Percentiles rank a stretch among this genome's conserved stretches.
Evolutionary conservation across 2,113 vertebrate species (phyloP).

Genomic region (Thryonomys swinderianus): DNA sequence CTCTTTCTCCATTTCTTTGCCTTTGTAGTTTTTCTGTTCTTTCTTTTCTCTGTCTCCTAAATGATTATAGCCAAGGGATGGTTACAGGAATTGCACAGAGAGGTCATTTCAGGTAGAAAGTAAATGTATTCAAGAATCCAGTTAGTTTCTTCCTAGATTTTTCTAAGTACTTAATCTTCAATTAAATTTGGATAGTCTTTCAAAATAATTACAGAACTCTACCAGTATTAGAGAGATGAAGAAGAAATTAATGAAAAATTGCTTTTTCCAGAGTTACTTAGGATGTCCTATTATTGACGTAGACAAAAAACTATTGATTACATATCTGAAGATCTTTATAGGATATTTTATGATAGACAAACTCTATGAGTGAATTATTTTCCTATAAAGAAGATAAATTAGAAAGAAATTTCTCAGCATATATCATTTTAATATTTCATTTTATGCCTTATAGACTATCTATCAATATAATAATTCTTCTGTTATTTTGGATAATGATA

Average conservation of each 20-base stretch:
- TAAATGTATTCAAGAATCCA: background rate
- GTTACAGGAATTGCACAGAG: background rate
- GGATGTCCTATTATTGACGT: slow-evolving; percentile 26
- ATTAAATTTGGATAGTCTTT: background rate
- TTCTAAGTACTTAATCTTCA: background rate
- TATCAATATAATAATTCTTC: slow-evolving; percentile 46
- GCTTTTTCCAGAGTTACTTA: slow-evolving; percentile 3
- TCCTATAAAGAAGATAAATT: slow-evolving; percentile 52
- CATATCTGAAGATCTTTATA: slow-evolving; percentile 24
- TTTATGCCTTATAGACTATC: slow-evolving; percentile 38
- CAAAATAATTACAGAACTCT: background rate
- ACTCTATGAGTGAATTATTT: slow-evolving; percentile 61
- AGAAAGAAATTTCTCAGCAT: background rate
- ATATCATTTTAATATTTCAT: slow-evolving; percentile 56
- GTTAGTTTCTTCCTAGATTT: background rate
- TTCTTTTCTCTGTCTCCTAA: background rate
- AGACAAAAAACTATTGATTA: slow-evolving; percentile 28
- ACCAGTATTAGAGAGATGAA: background rate
- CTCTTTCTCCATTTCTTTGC: background rate
- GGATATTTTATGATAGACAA: slow-evolving; percentile 65
- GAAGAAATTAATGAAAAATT: slow-evolving; percentile 46
- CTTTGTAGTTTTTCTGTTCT: background rate
- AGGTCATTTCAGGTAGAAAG: background rate
- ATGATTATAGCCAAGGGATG: background rate
- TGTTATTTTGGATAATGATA: slow-evolving; percentile 53